Evolutionary conservation across 2,113 vertebrate genomes (phyloP).

Genomic region (Saguinus imperator): DNA sequence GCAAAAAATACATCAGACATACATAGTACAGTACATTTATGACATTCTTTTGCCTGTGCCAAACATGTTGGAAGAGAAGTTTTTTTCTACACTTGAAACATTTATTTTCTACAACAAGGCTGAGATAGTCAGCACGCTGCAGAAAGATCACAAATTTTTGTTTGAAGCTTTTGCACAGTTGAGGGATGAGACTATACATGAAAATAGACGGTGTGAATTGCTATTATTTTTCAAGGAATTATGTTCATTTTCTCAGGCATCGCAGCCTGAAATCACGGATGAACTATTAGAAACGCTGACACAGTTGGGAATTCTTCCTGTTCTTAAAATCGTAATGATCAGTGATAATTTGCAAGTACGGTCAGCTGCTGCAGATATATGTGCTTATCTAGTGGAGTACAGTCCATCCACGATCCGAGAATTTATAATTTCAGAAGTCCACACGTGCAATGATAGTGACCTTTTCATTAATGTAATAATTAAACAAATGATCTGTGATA

Average conservation of each 20-base stretch:
- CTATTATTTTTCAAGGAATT: constrained; percentile 78
- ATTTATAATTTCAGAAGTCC: constrained; percentile 94
- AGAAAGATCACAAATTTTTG: constrained; percentile 94
- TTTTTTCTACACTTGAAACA: constrained; percentile 91
- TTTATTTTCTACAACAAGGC: constrained; percentile 98
- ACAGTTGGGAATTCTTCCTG: constrained; percentile 92
- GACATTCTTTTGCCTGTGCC: constrained; percentile 94
- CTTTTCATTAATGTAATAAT: constrained; percentile 96
- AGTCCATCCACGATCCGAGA: constrained; percentile 92
- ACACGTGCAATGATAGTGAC: constrained; percentile 91
- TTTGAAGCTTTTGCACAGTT: constrained; percentile 94
- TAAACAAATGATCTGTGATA: constrained; percentile 96
- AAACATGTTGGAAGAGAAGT: constrained; percentile 93
- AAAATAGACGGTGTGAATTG: constrained; percentile 91
- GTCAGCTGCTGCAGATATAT: constrained; percentile 93
- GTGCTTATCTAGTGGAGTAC: constrained; percentile 95
- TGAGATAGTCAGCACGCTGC: constrained; percentile 96
- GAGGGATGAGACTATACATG: constrained; percentile 91
- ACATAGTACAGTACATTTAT: constrained; percentile 96
- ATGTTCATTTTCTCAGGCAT: constrained; percentile 92
- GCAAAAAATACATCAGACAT: constrained; percentile 98
- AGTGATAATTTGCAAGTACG: constrained; percentile 93
- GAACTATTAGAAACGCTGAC: constrained; percentile 92
- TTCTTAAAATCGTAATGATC: constrained; percentile 93
- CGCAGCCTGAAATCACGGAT: constrained; percentile 91